Evolutionary conservation across 2,113 vertebrate species (phyloP), one percentile per base, ranked within the genome.

Genomic region (Ammospiza caudacuta): DNA sequence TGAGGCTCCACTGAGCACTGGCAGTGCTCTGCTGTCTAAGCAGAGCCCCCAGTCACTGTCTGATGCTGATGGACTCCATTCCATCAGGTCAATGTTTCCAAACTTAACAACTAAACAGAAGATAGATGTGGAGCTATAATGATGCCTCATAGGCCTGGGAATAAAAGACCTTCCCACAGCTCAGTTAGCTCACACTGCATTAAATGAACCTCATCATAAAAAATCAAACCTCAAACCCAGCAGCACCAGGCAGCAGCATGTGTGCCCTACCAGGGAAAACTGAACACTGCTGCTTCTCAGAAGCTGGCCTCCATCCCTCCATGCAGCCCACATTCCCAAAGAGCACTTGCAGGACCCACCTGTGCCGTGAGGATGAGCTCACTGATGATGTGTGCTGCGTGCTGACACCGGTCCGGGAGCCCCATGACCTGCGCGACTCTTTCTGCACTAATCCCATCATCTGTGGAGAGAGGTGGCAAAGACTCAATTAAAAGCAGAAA

Each of bases 341-440:
- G 39, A 78, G 24, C 46, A 7, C 29, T 4, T 73, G 9, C 58
- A 35, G 39, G 54, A 94, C 98, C 70, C 95, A 99, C 99, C 99
- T 99, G 99, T 93, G 99, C 99, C 0, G 99, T 99, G 23, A 99
- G 98, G 83, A 99, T 99, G 68, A 99, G 98, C 92, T 99, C 99
- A 7, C 97, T 99, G 98, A 99, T 99, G 98, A 99, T 98, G 83
- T 99, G 99, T 15, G 99, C 98, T 1, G 99, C 99, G 0, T 99
- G 99, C 84, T 99, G 99, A 98, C 99, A 99, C 94, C 99, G 97
- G 16, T 99, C 99, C 0, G 98, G 98, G 97, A 99, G 99, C 21
- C 99, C 99, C 99, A 99, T 99, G 97, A 99, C 99, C 97, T 99
- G 99, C 2, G 99, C 99, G 3, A 99, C 98, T 95, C 99, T 97